Conservation (phyloP, 2,113 vertebrate genomes). For the Hippopotamus amphibius region DNA sequence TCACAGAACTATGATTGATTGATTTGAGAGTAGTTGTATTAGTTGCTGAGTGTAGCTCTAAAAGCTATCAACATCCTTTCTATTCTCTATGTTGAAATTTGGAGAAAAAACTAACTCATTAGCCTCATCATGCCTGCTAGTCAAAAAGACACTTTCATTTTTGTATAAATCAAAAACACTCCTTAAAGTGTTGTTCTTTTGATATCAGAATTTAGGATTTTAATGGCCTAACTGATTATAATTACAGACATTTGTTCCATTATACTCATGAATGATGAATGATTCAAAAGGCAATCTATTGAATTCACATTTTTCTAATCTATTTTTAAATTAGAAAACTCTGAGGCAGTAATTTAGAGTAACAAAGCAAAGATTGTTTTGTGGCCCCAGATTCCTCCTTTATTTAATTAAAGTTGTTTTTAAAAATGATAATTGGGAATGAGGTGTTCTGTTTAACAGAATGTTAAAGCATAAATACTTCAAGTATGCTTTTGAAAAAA, state of each 20-base stretch:
- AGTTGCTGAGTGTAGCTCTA: neutral
- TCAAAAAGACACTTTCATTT: neutral
- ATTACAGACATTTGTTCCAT: constrained; percentile 43
- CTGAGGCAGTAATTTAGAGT: neutral
- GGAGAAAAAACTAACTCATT: neutral
- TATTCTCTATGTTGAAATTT: neutral
- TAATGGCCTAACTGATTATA: constrained; percentile 54
- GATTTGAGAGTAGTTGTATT: neutral
- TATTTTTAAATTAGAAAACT: constrained; percentile 55
- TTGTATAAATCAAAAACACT: constrained; percentile 5
- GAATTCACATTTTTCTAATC: constrained; percentile 45
- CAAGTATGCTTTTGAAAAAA: neutral
- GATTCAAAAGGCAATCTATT: constrained; percentile 45
- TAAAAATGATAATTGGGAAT: neutral
- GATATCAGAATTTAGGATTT: constrained; percentile 40
- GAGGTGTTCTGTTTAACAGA: neutral
- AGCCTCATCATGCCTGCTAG: neutral
- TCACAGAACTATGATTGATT: neutral
- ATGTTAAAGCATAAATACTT: neutral
- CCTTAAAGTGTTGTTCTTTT: constrained; percentile 11
- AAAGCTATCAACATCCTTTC: neutral
- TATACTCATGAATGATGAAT: constrained; percentile 58
- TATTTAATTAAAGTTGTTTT: constrained; percentile 58
- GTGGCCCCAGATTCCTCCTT: neutral
- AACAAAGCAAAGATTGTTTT: constrained; percentile 52